Evolutionary conservation across 2,797 vertebrate genomes (phyloP).

Genomic region (Sciurus vulgaris): DNA sequence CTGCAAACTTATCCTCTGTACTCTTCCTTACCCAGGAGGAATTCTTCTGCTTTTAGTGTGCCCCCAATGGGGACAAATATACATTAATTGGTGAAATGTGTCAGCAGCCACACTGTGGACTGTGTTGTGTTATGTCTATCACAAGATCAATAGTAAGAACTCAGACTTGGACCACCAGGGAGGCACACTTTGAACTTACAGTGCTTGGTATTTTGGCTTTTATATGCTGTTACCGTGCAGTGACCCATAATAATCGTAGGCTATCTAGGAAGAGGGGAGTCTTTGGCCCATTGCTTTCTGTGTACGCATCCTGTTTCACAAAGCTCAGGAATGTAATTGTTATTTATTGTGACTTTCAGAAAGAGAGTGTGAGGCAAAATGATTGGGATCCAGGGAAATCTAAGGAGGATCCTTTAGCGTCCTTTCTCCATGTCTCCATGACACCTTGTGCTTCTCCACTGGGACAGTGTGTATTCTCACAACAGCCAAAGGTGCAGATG

Average conservation of each 20-base stretch:
- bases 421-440: not conserved
- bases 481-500: not conserved
- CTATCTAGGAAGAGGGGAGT: not conserved
- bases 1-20: not conserved
- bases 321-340: not conserved
- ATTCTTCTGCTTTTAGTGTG: not conserved
- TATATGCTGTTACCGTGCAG: not conserved
- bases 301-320: not conserved
- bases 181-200: not conserved
- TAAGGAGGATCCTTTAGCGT: not conserved
- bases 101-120: not conserved
- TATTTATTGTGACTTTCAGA: slow-evolving; percentile 26
- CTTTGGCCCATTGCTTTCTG: slow-evolving; percentile 7
- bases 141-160: not conserved
- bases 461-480: not conserved
- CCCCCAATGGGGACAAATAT: not conserved
- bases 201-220: not conserved
- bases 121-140: not conserved
- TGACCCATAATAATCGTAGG: not conserved
- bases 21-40: not conserved
- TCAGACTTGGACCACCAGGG: not conserved
- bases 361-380: not conserved
- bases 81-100: not conserved
- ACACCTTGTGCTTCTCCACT: not conserved
- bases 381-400: not conserved